These are phyloP conservation scores for Cheumatopsyche charites DNA, from an alignment of 1,140 invertebrate genomes.

Conservation along the genomic window DNA sequence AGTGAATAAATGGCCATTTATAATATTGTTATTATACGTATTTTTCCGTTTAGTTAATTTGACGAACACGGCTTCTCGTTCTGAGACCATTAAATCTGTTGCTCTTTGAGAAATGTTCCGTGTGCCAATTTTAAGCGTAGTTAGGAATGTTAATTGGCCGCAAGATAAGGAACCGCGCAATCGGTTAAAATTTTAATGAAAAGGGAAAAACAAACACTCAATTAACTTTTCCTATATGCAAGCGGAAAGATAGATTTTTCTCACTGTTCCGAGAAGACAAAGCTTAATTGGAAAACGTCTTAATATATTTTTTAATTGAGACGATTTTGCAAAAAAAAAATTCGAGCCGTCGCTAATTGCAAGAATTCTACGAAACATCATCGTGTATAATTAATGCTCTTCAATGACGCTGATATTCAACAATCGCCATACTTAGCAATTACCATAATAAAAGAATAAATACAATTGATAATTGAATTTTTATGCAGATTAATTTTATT, in stretches of 20 bases:
- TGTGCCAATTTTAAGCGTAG: conserved; percentile 35
- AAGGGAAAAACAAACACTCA: conserved; percentile 28
- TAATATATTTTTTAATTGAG: not conserved
- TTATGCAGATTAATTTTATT: no score
- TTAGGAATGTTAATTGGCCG: conserved; percentile 35
- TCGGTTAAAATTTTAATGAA: conserved; percentile 26
- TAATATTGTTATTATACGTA: conserved; percentile 17
- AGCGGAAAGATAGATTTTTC: not conserved
- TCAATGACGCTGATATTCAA: no score
- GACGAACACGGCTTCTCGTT: conserved; percentile 22
- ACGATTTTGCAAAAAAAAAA: not conserved
- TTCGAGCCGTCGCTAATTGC: not conserved
- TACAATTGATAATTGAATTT: no score
- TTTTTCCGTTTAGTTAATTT: conserved; percentile 31
- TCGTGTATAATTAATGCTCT: no score
- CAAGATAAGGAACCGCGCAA: conserved; percentile 21
- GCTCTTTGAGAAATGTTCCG: conserved; percentile 27
- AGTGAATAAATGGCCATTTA: conserved; percentile 17
- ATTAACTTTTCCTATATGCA: conserved; percentile 13
- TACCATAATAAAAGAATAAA: no score
- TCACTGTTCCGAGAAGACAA: not conserved
- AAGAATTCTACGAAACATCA: not conserved
- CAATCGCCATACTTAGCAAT: no score
- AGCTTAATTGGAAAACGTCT: no score
- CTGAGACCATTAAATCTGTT: conserved; percentile 29